Percentiles rank a stretch among this genome's conserved stretches.
Conservation (phyloP, 2,797 vertebrate genomes). For the Enteromius thamalakanensis region DNA sequence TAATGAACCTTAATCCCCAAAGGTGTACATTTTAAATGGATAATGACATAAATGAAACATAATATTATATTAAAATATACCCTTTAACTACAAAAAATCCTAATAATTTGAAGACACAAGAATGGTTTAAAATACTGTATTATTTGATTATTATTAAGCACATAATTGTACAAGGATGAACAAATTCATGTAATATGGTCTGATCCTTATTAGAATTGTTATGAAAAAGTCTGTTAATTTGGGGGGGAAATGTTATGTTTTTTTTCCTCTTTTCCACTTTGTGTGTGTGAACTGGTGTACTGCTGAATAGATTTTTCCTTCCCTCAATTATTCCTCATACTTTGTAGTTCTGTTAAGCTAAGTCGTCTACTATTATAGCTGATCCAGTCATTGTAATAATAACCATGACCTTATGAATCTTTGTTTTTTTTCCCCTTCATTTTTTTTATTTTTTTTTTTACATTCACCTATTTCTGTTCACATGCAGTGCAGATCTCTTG, state of each 20-base stretch:
- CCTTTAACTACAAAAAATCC: not conserved
- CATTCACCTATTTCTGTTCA: slow-evolving; percentile 64
- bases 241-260: no score
- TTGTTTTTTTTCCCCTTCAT: slow-evolving; percentile 8
- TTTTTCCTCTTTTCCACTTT: not conserved
- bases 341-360: slow-evolving; percentile 43
- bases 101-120: not conserved
- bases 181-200: not conserved
- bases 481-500: slow-evolving; percentile 67
- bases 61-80: not conserved
- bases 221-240: not conserved
- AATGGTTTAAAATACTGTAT: not conserved
- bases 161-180: not conserved
- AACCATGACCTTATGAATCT: slow-evolving; percentile 18
- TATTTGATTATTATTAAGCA: not conserved
- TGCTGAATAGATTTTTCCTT: slow-evolving; percentile 16
- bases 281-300: not conserved
- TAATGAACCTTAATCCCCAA: not conserved
- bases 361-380: not conserved
- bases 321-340: not conserved
- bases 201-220: not conserved
- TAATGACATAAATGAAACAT: not conserved
- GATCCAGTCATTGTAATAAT: not conserved
- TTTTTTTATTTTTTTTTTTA: slow-evolving; percentile 59
- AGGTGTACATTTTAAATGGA: not conserved